Conservation (phyloP, 2,888 invertebrate genomes). For the Macrosoma leucophasiata region DNA sequence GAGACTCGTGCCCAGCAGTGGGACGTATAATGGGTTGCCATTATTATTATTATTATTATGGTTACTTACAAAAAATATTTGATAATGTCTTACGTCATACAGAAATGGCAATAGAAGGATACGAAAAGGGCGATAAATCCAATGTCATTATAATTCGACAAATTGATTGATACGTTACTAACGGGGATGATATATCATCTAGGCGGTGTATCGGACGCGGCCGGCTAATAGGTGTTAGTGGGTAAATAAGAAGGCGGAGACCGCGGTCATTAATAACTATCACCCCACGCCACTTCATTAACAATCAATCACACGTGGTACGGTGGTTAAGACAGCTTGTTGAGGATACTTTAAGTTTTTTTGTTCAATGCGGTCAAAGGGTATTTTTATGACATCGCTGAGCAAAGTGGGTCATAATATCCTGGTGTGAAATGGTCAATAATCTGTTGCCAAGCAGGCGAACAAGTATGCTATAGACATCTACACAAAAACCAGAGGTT, state of each 20-base stretch:
- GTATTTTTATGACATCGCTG: too few relatives aligned
- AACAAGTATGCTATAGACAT: too few relatives aligned
- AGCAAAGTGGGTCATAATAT: too few relatives aligned
- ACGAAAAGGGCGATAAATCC: conserved; percentile 46
- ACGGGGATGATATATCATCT: conserved; percentile 58
- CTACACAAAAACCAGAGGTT: too few relatives aligned
- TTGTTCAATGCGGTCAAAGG: too few relatives aligned
- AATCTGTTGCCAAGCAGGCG: too few relatives aligned
- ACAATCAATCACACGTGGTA: conserved; percentile 66
- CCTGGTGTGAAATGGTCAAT: too few relatives aligned
- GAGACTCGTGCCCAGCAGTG: too few relatives aligned
- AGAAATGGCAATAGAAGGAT: conserved; percentile 42
- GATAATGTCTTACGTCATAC: not conserved
- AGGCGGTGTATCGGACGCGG: conserved; percentile 48
- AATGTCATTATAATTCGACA: conserved; percentile 50
- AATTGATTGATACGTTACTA: conserved; percentile 67
- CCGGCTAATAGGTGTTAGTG: conserved; percentile 65
- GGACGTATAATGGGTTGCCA: too few relatives aligned
- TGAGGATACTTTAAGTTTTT: conserved; percentile 28
- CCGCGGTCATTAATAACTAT: conserved; percentile 69
- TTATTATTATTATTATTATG: too few relatives aligned
- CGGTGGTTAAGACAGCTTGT: conserved; percentile 44
- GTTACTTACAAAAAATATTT: too few relatives aligned
- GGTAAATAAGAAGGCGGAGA: conserved; percentile 65
- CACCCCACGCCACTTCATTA: conserved; percentile 66